A percentile compares a stretch with the other conserved stretches of the same genome.
phyloP scores from a whole-genome alignment of 2,888 invertebrate species.

The Caprella mutica region DNA sequence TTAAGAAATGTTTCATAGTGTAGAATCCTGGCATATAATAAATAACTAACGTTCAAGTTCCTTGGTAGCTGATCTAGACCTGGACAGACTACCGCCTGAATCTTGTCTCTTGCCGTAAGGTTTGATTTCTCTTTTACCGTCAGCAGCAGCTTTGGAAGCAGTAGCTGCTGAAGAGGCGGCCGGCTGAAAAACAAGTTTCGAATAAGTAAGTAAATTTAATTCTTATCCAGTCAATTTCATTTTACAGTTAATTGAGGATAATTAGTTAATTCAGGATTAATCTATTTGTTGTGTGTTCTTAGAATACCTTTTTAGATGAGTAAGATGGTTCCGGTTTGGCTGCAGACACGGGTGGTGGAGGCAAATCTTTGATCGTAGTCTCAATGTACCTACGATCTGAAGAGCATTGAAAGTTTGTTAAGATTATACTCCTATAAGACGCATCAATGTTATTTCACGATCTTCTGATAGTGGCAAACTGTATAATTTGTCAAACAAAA shows the following conservation, averaged over 20 bases:
- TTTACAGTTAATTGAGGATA: too few relatives aligned
- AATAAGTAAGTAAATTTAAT: too few relatives aligned
- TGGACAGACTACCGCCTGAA: conserved; percentile 64
- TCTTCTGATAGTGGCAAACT: too few relatives aligned
- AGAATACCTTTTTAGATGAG: conserved; percentile 1
- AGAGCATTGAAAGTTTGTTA: neutral
- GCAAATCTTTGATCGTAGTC: conserved; percentile 45
- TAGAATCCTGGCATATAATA: conserved; percentile 6
- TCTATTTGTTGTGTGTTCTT: too few relatives aligned
- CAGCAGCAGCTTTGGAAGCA: too few relatives aligned
- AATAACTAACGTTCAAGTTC: conserved; percentile 57
- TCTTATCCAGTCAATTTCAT: too few relatives aligned
- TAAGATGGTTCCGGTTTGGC: neutral
- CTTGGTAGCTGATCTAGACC: conserved; percentile 80
- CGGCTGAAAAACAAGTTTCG: too few relatives aligned
- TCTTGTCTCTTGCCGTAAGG: conserved; percentile 58
- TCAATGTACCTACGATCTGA: conserved; percentile 74
- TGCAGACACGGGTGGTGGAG: conserved; percentile 26
- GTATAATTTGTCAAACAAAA: too few relatives aligned
- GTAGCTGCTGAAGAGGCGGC: too few relatives aligned
- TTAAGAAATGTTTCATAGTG: conserved; percentile 33
- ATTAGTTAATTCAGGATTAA: too few relatives aligned
- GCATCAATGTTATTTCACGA: too few relatives aligned
- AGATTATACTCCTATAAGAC: too few relatives aligned
- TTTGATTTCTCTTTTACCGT: conserved; percentile 39